Conservation (phyloP, 2,888 invertebrate genomes). For the Cataglyphis albicans region DNA sequence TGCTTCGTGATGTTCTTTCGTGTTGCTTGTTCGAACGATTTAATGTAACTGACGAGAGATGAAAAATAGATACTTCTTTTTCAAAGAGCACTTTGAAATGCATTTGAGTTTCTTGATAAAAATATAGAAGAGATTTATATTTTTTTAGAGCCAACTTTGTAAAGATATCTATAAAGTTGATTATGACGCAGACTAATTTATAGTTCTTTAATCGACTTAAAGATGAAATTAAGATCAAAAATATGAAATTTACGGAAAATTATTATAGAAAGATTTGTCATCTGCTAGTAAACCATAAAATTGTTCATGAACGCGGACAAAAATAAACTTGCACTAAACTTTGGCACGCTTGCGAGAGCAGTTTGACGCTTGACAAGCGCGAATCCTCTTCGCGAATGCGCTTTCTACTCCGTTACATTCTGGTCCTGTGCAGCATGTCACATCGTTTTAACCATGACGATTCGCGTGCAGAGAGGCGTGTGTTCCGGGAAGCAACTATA, state of each 20-base stretch:
- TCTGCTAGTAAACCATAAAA: neutral
- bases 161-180: neutral
- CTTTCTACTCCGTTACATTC: constrained; percentile 72
- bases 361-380: constrained; percentile 65
- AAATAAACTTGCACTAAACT: constrained; percentile 9
- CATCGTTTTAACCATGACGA: constrained; percentile 61
- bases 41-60: neutral
- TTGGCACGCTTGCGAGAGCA: constrained; percentile 43
- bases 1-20: neutral
- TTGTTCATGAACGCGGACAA: neutral
- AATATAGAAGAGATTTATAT: too few relatives aligned
- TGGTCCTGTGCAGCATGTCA: constrained; percentile 63
- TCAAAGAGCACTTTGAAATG: neutral
- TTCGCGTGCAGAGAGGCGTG: constrained; percentile 59
- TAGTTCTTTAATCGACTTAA: neutral
- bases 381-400: constrained; percentile 52
- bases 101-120: neutral
- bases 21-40: neutral
- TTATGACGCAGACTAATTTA: neutral
- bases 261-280: neutral
- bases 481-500: neutral
- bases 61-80: neutral
- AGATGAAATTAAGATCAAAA: neutral
- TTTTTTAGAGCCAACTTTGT: neutral
- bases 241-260: neutral